Percentiles rank a stretch among this genome's conserved stretches.
phyloP scores from a whole-genome alignment of 2,888 invertebrate genomes.

The Dicycla oo region DNA sequence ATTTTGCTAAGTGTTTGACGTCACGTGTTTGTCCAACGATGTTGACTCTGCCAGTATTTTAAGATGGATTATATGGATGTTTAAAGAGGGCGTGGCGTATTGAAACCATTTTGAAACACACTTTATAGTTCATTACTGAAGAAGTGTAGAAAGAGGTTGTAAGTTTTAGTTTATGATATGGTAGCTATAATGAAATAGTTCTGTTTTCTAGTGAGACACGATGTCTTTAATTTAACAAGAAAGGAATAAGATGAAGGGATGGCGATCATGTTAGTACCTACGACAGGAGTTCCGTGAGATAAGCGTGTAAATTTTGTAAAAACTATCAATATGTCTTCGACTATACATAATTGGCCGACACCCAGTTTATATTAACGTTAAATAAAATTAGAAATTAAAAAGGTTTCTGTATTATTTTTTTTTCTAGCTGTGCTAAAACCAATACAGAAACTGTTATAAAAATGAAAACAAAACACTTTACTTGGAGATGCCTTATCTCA shows the following conservation, averaged over 20 bases:
- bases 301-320: too few relatives aligned
- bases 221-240: background rate
- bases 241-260: background rate
- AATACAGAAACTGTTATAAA: too few relatives aligned
- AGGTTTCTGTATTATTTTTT: background rate
- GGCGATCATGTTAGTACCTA: background rate
- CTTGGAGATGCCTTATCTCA: too few relatives aligned
- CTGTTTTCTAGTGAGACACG: background rate
- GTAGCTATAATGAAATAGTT: background rate
- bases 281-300: too few relatives aligned
- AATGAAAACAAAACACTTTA: background rate
- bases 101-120: too few relatives aligned
- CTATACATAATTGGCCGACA: too few relatives aligned
- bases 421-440: background rate
- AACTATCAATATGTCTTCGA: too few relatives aligned
- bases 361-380: too few relatives aligned
- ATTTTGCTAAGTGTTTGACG: constrained; percentile 39
- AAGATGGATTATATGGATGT: constrained; percentile 48
- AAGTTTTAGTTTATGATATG: too few relatives aligned
- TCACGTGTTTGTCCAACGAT: constrained; percentile 34
- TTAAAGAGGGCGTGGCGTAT: constrained; percentile 36
- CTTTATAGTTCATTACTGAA: background rate
- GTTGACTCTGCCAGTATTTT: constrained; percentile 51
- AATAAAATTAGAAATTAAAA: too few relatives aligned
- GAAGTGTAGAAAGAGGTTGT: background rate